Conservation (phyloP, 1,140 invertebrate species). For the Coelopa frigida region DNA sequence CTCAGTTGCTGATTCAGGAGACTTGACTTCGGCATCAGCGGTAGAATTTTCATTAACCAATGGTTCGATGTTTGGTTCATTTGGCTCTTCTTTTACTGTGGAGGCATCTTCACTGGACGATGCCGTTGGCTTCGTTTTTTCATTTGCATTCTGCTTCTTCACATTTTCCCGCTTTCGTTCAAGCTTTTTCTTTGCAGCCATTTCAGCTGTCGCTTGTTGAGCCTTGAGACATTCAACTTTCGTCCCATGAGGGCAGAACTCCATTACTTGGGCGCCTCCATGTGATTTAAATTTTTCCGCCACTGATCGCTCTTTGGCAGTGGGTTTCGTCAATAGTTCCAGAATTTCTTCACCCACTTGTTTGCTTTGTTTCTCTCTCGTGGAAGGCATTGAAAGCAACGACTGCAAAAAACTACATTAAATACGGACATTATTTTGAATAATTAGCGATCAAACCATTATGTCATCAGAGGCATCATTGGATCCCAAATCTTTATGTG, state of each 20-base stretch:
- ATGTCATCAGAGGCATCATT: constrained; percentile 53
- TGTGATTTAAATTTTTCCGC: constrained; percentile 93
- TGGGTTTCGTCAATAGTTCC: constrained; percentile 88
- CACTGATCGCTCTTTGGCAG: constrained; percentile 88
- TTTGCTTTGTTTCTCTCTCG: constrained; percentile 90
- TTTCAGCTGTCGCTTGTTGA: constrained; percentile 47
- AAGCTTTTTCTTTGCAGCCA: constrained; percentile 38
- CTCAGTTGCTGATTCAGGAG: constrained; percentile 21
- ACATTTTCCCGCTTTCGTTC: constrained; percentile 17
- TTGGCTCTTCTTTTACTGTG: no score
- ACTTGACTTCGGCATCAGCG: constrained; percentile 4
- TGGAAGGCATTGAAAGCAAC: constrained; percentile 85
- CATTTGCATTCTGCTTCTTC: not conserved
- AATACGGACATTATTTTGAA: not conserved
- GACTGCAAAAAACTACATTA: constrained; percentile 50
- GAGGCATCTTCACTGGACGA: no score
- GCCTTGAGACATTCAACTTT: constrained; percentile 77
- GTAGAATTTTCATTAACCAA: no score
- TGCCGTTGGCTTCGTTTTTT: constrained; percentile 4
- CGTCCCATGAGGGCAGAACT: constrained; percentile 94
- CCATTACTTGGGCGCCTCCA: constrained; percentile 88
- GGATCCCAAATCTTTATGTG: constrained; percentile 1
- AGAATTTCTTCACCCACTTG: constrained; percentile 94
- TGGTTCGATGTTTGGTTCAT: not conserved
- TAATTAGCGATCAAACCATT: constrained; percentile 48